Conservation (phyloP, 2,113 vertebrate species). For the Platycercus adscitus region DNA sequence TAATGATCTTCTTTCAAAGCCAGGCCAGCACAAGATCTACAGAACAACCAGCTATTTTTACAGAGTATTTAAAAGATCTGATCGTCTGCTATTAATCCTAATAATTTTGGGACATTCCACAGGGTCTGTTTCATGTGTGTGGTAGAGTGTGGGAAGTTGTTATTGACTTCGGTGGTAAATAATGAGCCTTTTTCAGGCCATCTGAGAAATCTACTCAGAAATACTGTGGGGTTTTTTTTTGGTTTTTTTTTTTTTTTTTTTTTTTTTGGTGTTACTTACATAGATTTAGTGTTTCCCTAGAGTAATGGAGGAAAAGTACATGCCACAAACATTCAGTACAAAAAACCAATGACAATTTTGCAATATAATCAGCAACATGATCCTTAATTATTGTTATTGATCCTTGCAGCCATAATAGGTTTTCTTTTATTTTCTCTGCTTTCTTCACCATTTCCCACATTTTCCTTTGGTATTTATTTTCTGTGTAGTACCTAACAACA, state of each 20-base stretch:
- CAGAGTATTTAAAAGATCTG: background rate
- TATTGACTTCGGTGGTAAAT: background rate
- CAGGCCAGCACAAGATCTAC: background rate
- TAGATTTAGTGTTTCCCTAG: background rate
- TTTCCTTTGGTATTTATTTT: slow-evolving; percentile 14
- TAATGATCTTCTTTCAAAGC: background rate
- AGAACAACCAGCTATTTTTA: background rate
- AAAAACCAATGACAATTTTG: background rate
- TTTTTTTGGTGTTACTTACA: background rate
- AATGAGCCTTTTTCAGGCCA: background rate
- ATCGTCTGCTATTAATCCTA: background rate
- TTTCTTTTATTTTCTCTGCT: slow-evolving; percentile 29
- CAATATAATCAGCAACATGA: slow-evolving; percentile 14
- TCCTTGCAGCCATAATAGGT: background rate
- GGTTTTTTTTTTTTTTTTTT: background rate
- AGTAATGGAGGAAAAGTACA: background rate
- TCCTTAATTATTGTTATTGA: slow-evolving; percentile 38
- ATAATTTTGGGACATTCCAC: background rate
- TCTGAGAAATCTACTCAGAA: background rate
- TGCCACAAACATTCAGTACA: background rate
- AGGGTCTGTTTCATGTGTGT: background rate
- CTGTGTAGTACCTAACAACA: background rate
- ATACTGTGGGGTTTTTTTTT: background rate
- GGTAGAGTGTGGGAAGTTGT: background rate
- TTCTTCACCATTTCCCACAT: background rate